Percentiles rank a stretch among this genome's conserved stretches.
Evolutionary conservation across 2,797 vertebrate species (phyloP).

Genomic region (Neolamprologus multifasciatus): DNA sequence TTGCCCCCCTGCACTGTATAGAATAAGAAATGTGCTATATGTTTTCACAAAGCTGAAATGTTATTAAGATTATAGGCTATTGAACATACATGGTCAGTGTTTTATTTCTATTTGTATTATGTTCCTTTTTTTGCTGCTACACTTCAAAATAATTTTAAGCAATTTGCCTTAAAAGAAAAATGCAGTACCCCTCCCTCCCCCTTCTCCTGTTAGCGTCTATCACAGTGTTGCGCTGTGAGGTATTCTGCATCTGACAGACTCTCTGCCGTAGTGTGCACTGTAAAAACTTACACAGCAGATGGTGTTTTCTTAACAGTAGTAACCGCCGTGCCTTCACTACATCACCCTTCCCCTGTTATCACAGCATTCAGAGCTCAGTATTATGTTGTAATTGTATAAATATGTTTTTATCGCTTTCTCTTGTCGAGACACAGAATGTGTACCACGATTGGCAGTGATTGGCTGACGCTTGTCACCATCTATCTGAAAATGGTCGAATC

Average conservation of each 20-base stretch:
- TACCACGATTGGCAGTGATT: slow-evolving; percentile 14
- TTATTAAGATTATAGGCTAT: slow-evolving; percentile 79
- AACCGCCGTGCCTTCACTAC: slow-evolving; percentile 66
- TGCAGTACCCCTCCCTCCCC: slow-evolving; percentile 66
- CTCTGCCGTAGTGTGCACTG: slow-evolving; percentile 45
- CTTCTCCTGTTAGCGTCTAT: neutral
- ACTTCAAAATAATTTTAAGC: slow-evolving; percentile 73
- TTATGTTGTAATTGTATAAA: slow-evolving; percentile 43
- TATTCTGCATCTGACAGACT: slow-evolving; percentile 21
- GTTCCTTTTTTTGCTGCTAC: slow-evolving; percentile 76
- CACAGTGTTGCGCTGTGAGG: slow-evolving; percentile 39
- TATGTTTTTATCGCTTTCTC: slow-evolving; percentile 6
- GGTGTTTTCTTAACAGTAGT: slow-evolving; percentile 31
- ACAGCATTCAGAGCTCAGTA: slow-evolving; percentile 47
- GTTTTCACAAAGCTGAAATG: slow-evolving; percentile 70
- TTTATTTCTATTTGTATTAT: slow-evolving; percentile 60
- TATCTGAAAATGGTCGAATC: neutral
- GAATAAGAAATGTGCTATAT: slow-evolving; percentile 77
- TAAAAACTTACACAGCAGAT: slow-evolving; percentile 13
- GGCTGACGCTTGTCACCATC: neutral
- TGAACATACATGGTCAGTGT: slow-evolving; percentile 81
- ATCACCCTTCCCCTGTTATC: neutral
- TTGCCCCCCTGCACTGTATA: slow-evolving; percentile 61
- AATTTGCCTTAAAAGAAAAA: slow-evolving; percentile 75
- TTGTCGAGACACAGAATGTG: slow-evolving; percentile 13